Base-by-base conservation (phyloP, 1,140 invertebrate genomes). In the Drosophila dunni region DNA sequence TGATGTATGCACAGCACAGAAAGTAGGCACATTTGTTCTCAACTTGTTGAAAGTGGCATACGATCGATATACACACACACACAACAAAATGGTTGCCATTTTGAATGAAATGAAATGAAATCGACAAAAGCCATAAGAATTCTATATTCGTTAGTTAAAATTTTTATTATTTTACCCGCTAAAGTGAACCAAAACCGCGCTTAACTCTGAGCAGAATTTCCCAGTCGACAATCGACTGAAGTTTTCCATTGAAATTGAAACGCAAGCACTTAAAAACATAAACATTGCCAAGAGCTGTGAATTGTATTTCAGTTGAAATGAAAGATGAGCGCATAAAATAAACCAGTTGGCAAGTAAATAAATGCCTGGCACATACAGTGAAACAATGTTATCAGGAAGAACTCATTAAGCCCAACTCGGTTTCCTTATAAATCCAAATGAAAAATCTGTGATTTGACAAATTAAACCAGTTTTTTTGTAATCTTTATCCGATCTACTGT, bases 221-320 rank as follows among this genome's bases (percentile, higher is more conserved):
- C 58, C 44, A 6, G 56, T 64, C 20, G 20, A 38, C 36, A 65
- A 50, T 64, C 20, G 20, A 38, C 33, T 58, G 33, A 62, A 65
- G 24, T 70, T 56, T 84, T 80, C 58, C 54, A 63, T 38, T 53
- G 77, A 84, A 79, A 80, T 63, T 84, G 73, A 84, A 74, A 84
- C 51, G 51, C 65, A 73, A 84, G 66, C 81, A 46, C 24, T 38
- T 38, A 48, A 61, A 68, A 56, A 65, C 42, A 46, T 10, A 17
- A 67, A 71, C 51, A 57, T 45, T 40, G 34, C 11, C 24, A 13
- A 51, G 46, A 60, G 48, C 42, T 70, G 44, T 46, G 54, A 54
- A 50, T 53, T 73, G 57, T 36, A 38, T 67, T 67, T 66, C 40
- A 60, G 46, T 38, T 56, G 57, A 56, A 65, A 57, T 34, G 66